A percentile compares a stretch with the other conserved stretches of the same genome.
Evolutionary conservation across 2,888 invertebrate genomes (phyloP).

Genomic region (Dryadula phaetusa): DNA sequence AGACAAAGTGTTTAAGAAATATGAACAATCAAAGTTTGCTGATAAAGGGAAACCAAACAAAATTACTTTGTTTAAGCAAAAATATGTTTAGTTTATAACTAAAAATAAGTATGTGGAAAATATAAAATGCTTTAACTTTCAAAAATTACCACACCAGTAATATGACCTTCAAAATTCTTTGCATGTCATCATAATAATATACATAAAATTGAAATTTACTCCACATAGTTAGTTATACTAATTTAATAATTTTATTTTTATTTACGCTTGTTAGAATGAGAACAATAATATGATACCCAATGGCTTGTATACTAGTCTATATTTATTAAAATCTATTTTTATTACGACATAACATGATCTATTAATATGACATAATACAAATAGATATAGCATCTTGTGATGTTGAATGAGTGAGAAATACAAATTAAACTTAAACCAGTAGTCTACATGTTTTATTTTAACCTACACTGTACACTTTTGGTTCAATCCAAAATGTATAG

Average conservation of each 20-base stretch:
- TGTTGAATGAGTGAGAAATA: no score
- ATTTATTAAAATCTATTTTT: no score
- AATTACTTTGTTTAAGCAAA: not conserved
- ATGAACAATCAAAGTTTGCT: constrained; percentile 22
- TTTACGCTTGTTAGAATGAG: not conserved
- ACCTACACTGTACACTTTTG: no score
- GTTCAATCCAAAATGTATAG: no score
- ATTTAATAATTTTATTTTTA: constrained; percentile 5
- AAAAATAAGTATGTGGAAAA: not conserved
- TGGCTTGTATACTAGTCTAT: constrained; percentile 6
- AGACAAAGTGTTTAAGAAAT: constrained; percentile 32
- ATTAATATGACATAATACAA: not conserved
- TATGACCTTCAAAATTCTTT: not conserved
- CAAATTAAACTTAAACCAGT: no score
- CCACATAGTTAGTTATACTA: not conserved
- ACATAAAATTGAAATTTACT: constrained; percentile 6
- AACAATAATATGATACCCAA: not conserved
- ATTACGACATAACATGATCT: not conserved
- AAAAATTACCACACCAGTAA: not conserved
- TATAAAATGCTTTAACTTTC: not conserved
- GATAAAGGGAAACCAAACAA: not conserved
- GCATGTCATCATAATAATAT: not conserved
- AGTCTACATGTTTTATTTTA: no score
- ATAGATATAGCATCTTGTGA: constrained; percentile 6
- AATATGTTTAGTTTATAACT: not conserved